phyloP scores from a whole-genome alignment of 2,113 vertebrate species.

The Panthera uncia region DNA sequence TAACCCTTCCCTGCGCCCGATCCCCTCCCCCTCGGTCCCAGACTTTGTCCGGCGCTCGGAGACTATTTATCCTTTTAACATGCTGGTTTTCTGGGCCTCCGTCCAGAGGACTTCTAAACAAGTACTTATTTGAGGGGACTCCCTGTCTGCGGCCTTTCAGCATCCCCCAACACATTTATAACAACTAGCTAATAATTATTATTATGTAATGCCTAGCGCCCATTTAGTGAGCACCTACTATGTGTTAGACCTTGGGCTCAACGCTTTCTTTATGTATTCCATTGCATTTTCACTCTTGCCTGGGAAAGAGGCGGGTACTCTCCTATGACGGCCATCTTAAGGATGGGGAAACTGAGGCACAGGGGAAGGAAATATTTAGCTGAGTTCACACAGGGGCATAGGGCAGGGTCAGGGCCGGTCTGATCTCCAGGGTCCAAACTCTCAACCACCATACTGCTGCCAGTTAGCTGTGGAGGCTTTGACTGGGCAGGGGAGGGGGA shows the following conservation, averaged over 20 bases:
- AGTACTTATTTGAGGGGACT: background rate
- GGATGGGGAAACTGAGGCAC: background rate
- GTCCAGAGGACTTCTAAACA: slow-evolving; percentile 4
- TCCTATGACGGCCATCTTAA: background rate
- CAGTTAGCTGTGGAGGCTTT: background rate
- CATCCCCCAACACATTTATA: background rate
- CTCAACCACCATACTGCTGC: background rate
- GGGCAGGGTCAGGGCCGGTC: background rate
- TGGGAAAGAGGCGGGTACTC: background rate
- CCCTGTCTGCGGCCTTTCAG: background rate
- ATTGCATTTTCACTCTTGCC: background rate
- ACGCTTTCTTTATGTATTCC: background rate
- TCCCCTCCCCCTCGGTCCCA: slow-evolving; percentile 54
- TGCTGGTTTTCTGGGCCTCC: slow-evolving; percentile 47
- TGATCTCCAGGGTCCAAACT: background rate
- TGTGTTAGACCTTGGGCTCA: background rate
- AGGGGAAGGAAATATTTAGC: background rate
- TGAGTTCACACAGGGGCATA: background rate
- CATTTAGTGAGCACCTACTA: fast-evolving
- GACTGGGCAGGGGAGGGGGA: background rate
- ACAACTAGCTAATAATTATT: fast-evolving
- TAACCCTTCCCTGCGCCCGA: slow-evolving; percentile 75
- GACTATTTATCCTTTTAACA: slow-evolving; percentile 42
- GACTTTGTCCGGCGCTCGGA: background rate
- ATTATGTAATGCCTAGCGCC: too few relatives aligned